A percentile compares a stretch with the other conserved stretches of the same genome.
phyloP scores from a whole-genome alignment of 1,140 invertebrate genomes.

The Polypedilum vanderplanki region DNA sequence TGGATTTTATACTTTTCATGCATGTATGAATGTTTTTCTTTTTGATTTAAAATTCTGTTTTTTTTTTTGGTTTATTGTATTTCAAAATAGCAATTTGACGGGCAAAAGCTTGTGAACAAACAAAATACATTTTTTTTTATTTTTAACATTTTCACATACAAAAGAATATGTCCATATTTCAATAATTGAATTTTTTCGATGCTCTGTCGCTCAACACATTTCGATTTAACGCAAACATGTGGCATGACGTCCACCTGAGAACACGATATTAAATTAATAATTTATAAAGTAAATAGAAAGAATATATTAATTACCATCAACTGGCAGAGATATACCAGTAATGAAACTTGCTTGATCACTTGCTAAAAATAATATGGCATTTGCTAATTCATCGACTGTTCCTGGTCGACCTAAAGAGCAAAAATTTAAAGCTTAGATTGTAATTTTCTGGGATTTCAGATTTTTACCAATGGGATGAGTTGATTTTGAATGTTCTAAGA shows the following conservation, averaged over 20 bases:
- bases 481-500: constrained; percentile 60
- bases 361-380: constrained; percentile 69
- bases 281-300: no score
- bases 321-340: constrained; percentile 64
- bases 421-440: no score
- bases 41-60: not conserved
- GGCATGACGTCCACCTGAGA: constrained; percentile 56
- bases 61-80: not conserved
- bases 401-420: constrained; percentile 61
- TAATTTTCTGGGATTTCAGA: no score
- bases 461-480: constrained; percentile 54
- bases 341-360: constrained; percentile 68
- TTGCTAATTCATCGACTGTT: constrained; percentile 62
- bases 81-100: not conserved
- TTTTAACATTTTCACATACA: not conserved
- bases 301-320: constrained; percentile 58
- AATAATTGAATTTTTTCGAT: not conserved
- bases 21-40: not conserved
- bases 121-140: not conserved
- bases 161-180: not conserved
- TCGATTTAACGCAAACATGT: constrained; percentile 61
- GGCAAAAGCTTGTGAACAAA: not conserved
- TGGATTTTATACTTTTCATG: not conserved
- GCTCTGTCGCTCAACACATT: not conserved
- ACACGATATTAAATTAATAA: no score